Conservation (phyloP, 1,140 invertebrate genomes). For the Temnothorax longispinosus region DNA sequence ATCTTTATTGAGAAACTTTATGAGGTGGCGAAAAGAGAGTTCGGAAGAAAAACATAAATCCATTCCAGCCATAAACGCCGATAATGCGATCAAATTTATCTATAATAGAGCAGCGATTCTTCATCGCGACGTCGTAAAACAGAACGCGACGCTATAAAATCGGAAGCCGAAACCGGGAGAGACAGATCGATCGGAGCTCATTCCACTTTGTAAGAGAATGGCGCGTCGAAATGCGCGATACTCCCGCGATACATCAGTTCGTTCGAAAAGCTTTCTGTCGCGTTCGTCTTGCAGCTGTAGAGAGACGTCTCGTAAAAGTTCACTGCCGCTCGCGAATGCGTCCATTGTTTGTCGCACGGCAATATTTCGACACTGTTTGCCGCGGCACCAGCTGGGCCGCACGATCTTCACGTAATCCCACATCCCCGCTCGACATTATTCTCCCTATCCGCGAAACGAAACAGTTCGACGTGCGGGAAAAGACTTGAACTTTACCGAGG, state of each 20-base stretch:
- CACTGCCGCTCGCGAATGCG: constrained; percentile 49
- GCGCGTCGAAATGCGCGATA: neutral
- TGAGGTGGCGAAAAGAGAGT: neutral
- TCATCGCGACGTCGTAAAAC: constrained; percentile 32
- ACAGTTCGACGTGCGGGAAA: neutral
- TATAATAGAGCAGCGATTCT: constrained; percentile 34
- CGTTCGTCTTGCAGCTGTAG: neutral
- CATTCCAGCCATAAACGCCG: neutral
- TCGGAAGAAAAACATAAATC: constrained; percentile 1
- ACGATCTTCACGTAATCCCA: constrained; percentile 47
- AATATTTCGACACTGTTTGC: constrained; percentile 61
- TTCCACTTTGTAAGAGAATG: neutral
- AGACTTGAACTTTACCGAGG: neutral
- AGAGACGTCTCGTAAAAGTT: constrained; percentile 57
- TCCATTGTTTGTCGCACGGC: constrained; percentile 61
- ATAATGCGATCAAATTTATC: constrained; percentile 12
- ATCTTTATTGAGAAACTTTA: neutral
- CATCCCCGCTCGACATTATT: constrained; percentile 4
- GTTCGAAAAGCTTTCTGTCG: constrained; percentile 52
- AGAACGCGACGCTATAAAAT: constrained; percentile 21
- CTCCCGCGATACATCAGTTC: neutral
- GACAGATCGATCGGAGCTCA: constrained; percentile 55
- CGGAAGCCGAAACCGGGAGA: neutral
- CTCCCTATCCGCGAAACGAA: neutral
- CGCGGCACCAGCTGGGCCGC: constrained; percentile 35